Evolutionary conservation across 2,113 vertebrate genomes (phyloP).

Genomic region (Engraulis encrasicolus): DNA sequence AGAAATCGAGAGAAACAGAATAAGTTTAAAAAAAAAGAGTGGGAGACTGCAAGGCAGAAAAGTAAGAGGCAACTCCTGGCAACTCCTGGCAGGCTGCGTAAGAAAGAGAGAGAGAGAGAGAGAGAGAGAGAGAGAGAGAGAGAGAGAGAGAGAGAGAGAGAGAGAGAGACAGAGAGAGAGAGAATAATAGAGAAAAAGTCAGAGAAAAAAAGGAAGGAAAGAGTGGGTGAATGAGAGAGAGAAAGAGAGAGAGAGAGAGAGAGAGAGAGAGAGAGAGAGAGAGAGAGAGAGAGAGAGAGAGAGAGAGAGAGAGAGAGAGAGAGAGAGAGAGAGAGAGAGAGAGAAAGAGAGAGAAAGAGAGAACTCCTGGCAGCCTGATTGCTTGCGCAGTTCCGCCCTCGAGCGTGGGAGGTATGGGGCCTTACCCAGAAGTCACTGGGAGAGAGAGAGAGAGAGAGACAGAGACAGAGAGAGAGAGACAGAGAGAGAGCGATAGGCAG

Average conservation of each 20-base stretch:
- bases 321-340: background rate
- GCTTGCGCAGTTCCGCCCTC: no score
- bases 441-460: background rate
- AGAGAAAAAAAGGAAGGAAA: no score
- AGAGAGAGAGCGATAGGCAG: constrained; percentile 26
- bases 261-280: background rate
- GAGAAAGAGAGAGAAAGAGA: no score
- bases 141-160: background rate
- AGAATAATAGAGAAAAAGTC: no score
- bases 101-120: background rate
- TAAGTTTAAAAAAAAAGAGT: no score
- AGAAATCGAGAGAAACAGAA: no score
- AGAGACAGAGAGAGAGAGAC: background rate
- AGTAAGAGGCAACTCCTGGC: background rate
- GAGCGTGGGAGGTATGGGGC: no score
- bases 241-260: constrained; percentile 26
- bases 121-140: background rate
- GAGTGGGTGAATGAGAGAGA: background rate
- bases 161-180: background rate
- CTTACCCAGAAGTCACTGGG: no score
- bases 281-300: background rate
- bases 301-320: constrained; percentile 23
- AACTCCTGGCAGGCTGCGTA: no score
- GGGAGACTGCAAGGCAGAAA: background rate
- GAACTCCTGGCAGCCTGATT: no score